phyloP scores from a whole-genome alignment of 2,113 vertebrate genomes.

The Cichladusa arquata region DNA sequence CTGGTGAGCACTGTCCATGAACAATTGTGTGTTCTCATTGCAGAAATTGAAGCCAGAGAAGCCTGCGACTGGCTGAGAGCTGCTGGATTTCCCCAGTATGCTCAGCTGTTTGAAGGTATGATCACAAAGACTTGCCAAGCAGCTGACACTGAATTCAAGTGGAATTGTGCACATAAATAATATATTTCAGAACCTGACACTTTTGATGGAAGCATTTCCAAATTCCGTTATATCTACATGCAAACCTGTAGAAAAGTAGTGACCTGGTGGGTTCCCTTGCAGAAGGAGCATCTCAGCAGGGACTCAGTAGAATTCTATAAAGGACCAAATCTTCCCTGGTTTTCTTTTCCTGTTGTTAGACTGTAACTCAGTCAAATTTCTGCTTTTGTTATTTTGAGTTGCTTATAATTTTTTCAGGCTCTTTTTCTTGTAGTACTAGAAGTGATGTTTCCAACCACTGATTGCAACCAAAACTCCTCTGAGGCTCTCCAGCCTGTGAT shows the following conservation, averaged over 20 bases:
- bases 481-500: background rate
- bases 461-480: background rate
- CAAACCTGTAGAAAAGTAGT: background rate
- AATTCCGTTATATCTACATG: background rate
- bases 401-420: background rate
- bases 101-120: slow-evolving; percentile 88
- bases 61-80: slow-evolving; percentile 89
- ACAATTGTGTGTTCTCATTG: slow-evolving; percentile 37
- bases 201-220: background rate
- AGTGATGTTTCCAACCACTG: background rate
- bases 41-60: slow-evolving; percentile 91
- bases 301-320: background rate
- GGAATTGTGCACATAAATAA: background rate
- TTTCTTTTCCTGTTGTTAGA: background rate
- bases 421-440: background rate
- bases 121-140: background rate
- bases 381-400: background rate
- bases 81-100: slow-evolving; percentile 90
- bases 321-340: background rate
- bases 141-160: background rate
- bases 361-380: background rate
- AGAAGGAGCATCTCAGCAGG: background rate
- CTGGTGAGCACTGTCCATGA: background rate
- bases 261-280: background rate
- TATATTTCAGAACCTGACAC: background rate